Conservation (phyloP, 2,797 vertebrate species). For the Knipowitschia caucasica region DNA sequence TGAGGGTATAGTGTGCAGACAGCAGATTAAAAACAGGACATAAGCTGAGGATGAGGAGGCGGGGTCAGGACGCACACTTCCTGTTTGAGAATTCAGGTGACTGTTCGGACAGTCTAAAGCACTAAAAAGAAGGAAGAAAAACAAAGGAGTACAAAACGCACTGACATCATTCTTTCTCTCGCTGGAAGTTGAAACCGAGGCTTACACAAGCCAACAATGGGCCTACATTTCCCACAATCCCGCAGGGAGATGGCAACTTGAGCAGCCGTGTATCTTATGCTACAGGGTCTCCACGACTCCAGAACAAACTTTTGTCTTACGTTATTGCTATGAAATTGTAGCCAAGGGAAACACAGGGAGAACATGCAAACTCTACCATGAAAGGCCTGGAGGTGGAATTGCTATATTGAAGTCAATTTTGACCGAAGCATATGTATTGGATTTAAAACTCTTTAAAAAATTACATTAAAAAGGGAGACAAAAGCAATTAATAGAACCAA, state of each 20-base stretch:
- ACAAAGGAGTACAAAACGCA: conserved; percentile 9
- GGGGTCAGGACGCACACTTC: conserved; percentile 62
- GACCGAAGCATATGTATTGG: too few relatives aligned
- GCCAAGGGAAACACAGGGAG: too few relatives aligned
- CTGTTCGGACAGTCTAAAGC: conserved; percentile 21
- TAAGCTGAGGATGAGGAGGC: conserved; percentile 28
- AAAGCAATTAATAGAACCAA: too few relatives aligned
- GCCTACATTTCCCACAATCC: conserved; percentile 51
- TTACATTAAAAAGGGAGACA: too few relatives aligned
- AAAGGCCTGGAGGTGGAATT: too few relatives aligned
- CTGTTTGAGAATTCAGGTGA: conserved; percentile 33
- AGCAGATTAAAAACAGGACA: conserved; percentile 55
- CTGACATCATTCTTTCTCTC: conserved; percentile 18
- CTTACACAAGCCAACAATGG: conserved; percentile 28
- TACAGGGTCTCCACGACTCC: background rate
- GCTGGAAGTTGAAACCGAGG: conserved; percentile 14
- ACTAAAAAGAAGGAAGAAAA: background rate
- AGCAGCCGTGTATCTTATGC: conserved; percentile 16
- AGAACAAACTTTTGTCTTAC: background rate
- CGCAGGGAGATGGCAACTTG: conserved; percentile 11
- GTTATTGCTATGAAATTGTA: background rate
- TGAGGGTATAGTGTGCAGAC: conserved; percentile 17
- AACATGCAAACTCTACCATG: too few relatives aligned
- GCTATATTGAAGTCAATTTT: too few relatives aligned
- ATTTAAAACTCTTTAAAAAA: too few relatives aligned